phyloP scores from a whole-genome alignment of 2,797 vertebrate species.

The Poecilia velifera region DNA sequence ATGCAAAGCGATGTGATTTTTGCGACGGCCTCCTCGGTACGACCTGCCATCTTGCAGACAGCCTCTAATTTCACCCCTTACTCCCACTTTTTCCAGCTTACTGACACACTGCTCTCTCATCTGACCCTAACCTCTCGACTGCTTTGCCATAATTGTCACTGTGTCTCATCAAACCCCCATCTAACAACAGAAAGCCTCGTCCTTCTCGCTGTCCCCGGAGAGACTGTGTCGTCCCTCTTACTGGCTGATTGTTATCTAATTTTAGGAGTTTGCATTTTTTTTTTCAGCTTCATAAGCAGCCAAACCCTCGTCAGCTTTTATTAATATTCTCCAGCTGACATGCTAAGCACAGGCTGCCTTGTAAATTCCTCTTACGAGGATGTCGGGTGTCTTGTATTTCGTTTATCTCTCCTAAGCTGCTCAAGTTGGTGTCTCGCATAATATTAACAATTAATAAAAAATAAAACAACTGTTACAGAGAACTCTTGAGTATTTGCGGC shows the following conservation, averaged over 20 bases:
- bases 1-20: background rate
- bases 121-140: background rate
- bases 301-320: background rate
- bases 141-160: background rate
- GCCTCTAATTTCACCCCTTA: background rate
- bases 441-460: background rate
- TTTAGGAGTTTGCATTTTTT: background rate
- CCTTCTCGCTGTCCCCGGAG: background rate
- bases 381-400: background rate
- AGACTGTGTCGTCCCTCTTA: background rate
- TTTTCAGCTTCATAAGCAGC: background rate
- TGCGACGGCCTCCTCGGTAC: background rate
- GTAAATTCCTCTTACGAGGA: background rate
- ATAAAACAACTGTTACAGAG: background rate
- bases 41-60: constrained; percentile 6
- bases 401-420: background rate
- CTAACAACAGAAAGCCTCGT: background rate
- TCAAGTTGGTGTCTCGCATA: background rate
- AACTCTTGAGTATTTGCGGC: background rate
- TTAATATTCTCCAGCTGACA: background rate
- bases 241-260: background rate
- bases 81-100: background rate
- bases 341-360: background rate
- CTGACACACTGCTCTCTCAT: background rate
- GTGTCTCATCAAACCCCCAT: background rate